These are phyloP conservation scores for Scelioninae gen. 2 DNA, from an alignment of 2,888 invertebrate genomes.

Conservation along the genomic window DNA sequence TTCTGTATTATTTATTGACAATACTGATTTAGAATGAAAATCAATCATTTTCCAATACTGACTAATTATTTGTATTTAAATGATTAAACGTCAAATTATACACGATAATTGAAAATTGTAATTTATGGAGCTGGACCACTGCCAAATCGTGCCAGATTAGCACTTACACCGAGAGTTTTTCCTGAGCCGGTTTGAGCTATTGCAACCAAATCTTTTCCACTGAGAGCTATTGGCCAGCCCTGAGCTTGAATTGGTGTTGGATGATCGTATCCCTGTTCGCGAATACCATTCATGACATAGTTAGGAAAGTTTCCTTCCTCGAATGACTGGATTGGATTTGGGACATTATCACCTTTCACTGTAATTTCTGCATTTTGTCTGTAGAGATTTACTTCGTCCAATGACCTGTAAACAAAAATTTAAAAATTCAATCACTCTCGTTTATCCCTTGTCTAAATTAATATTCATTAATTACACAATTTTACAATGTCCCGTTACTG, in stretches of 20 bases:
- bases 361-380: constrained; percentile 70
- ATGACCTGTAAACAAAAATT: constrained; percentile 61
- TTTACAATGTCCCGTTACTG: neutral
- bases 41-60: no score
- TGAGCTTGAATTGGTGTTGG: constrained; percentile 83
- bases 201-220: constrained; percentile 81
- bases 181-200: constrained; percentile 81
- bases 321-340: constrained; percentile 65
- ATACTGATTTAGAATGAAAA: no score
- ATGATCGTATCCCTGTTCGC: constrained; percentile 76
- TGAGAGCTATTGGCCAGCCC: constrained; percentile 82
- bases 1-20: no score
- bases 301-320: constrained; percentile 66
- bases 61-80: no score
- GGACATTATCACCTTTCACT: constrained; percentile 69
- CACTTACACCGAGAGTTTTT: constrained; percentile 77
- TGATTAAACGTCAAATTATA: neutral
- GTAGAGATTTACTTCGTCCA: constrained; percentile 69
- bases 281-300: constrained; percentile 68
- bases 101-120: neutral
- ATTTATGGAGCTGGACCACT: constrained; percentile 8
- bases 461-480: neutral
- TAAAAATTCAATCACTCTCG: no score
- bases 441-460: no score
- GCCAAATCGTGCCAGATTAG: constrained; percentile 3